These are phyloP conservation scores for Myoxocephalus aenaeus DNA, from an alignment of 2,797 vertebrate genomes.

Conservation along the genomic window DNA sequence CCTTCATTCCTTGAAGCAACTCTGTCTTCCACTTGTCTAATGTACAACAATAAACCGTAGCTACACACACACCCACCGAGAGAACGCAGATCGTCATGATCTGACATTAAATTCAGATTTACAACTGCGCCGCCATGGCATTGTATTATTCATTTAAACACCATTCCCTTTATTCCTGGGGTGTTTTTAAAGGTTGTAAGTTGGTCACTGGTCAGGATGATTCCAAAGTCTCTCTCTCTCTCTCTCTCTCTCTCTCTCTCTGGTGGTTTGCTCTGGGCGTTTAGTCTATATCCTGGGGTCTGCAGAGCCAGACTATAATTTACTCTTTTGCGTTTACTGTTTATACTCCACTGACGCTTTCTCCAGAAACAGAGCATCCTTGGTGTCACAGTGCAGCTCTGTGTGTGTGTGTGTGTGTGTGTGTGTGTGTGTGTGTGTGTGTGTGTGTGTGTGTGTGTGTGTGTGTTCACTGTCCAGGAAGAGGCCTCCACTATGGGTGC, in stretches of 20 bases:
- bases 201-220: constrained; percentile 11
- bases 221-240: constrained; percentile 14
- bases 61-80: not conserved
- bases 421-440: constrained; percentile 31
- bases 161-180: not conserved
- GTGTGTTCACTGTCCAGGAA: constrained; percentile 21
- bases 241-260: constrained; percentile 15
- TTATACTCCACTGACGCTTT: constrained; percentile 45
- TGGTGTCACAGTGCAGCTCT: constrained; percentile 34
- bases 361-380: constrained; percentile 42
- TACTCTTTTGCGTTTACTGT: constrained; percentile 59
- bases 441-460: constrained; percentile 31
- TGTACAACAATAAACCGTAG: constrained; percentile 6
- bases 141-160: not conserved
- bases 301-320: constrained; percentile 72
- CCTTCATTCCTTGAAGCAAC: constrained; percentile 41
- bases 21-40: constrained; percentile 19
- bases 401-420: constrained; percentile 28
- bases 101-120: not conserved
- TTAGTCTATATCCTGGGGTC: constrained; percentile 61
- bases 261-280: constrained; percentile 68
- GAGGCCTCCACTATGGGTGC: not conserved
- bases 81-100: not conserved
- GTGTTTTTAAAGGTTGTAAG: constrained; percentile 9
- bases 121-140: too few species aligned